These are phyloP conservation scores for Coreius guichenoti DNA, from an alignment of 2,797 vertebrate genomes.

Conservation along the genomic window DNA sequence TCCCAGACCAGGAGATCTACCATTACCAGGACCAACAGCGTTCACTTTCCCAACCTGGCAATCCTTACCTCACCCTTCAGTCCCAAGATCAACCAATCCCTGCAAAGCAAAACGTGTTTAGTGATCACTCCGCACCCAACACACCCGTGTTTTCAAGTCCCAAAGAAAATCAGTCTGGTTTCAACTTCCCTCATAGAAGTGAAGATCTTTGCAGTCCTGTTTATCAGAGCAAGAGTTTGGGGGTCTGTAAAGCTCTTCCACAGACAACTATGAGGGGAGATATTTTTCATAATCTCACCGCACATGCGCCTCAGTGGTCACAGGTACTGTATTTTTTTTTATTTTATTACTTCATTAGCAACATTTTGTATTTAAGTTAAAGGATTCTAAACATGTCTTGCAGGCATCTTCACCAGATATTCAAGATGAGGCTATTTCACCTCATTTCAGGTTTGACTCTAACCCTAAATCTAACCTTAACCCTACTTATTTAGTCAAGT, in stretches of 20 bases:
- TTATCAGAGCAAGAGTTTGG: constrained; percentile 40
- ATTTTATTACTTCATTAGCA: background rate
- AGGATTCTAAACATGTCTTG: background rate
- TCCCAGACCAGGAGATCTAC: constrained; percentile 49
- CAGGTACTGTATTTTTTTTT: constrained; percentile 49
- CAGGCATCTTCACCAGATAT: constrained; percentile 47
- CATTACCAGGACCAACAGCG: constrained; percentile 44
- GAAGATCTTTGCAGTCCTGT: constrained; percentile 49
- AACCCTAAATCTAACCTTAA: background rate
- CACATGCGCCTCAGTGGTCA: constrained; percentile 40
- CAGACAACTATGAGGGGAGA: constrained; percentile 47
- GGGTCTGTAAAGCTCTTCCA: constrained; percentile 39
- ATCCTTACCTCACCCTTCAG: constrained; percentile 70
- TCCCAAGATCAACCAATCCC: constrained; percentile 70
- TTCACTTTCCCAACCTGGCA: constrained; percentile 34
- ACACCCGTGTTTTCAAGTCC: constrained; percentile 43
- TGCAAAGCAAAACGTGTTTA: constrained; percentile 49
- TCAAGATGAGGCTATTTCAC: constrained; percentile 38
- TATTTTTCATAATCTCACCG: constrained; percentile 35
- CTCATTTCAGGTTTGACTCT: constrained; percentile 57
- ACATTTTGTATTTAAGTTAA: background rate
- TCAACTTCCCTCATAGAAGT: constrained; percentile 48
- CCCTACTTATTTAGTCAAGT: background rate
- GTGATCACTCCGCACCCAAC: constrained; percentile 36
- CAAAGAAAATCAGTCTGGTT: constrained; percentile 48